Conservation (phyloP, 2,113 vertebrate genomes). For the Leptodactylus fuscus region DNA sequence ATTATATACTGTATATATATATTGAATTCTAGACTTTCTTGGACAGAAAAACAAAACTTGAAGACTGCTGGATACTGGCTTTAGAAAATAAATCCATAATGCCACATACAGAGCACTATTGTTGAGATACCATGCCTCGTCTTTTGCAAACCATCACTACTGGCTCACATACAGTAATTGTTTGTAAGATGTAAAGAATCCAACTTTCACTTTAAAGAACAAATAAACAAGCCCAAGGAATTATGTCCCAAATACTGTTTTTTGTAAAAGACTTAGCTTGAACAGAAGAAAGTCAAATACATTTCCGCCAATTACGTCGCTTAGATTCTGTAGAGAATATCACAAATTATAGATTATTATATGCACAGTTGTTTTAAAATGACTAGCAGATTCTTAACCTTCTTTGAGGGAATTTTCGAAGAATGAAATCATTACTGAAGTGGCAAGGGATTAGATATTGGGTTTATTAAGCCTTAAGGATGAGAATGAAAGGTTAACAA, state of each 20-base stretch:
- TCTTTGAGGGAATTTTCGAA: neutral
- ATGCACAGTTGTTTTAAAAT: neutral
- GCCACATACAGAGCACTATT: neutral
- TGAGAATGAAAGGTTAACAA: conserved; percentile 29
- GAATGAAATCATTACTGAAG: neutral
- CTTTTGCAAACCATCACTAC: neutral
- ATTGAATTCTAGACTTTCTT: neutral
- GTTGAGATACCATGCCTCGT: neutral
- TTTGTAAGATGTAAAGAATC: neutral
- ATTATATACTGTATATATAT: neutral
- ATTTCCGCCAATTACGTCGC: neutral
- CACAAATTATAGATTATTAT: neutral
- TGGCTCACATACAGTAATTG: neutral
- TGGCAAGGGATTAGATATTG: neutral
- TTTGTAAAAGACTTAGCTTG: neutral
- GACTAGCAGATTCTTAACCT: neutral
- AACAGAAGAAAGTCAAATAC: neutral
- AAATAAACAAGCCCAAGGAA: neutral
- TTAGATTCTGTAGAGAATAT: neutral
- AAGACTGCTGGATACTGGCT: neutral
- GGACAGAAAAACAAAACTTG: neutral
- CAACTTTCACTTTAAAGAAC: neutral
- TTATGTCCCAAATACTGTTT: neutral
- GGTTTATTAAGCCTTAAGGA: conserved; percentile 21
- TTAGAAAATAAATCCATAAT: neutral